phyloP scores from a whole-genome alignment of 2,113 vertebrate genomes.

The Coregonus clupeaformis region DNA sequence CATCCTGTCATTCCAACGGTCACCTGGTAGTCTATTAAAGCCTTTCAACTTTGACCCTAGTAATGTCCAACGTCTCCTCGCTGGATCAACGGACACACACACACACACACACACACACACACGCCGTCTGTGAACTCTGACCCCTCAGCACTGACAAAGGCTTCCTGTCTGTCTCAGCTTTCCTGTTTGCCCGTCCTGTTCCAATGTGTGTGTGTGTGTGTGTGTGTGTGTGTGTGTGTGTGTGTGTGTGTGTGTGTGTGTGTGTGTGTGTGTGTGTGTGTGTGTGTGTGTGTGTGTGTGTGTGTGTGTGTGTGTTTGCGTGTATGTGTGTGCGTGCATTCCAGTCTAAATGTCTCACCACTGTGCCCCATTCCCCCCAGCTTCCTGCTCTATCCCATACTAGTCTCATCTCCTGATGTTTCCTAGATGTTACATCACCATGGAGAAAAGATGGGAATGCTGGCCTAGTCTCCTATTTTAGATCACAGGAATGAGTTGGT shows the following conservation, averaged over 20 bases:
- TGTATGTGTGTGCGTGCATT: constrained; percentile 30
- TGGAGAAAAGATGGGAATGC: constrained; percentile 12
- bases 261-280: constrained; percentile 45
- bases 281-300: constrained; percentile 54
- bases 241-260: constrained; percentile 40
- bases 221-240: constrained; percentile 18
- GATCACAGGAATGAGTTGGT: not conserved
- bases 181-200: not conserved
- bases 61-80: not conserved
- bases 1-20: no score
- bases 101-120: constrained; percentile 17
- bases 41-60: constrained; percentile 15
- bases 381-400: constrained; percentile 16
- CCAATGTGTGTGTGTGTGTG: constrained; percentile 56
- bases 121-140: constrained; percentile 24
- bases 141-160: constrained; percentile 9
- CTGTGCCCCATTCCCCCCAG: not conserved
- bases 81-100: not conserved
- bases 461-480: not conserved
- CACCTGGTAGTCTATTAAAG: constrained; percentile 4
- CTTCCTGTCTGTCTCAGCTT: no score
- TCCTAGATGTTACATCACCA: constrained; percentile 22
- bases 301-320: constrained; percentile 15
- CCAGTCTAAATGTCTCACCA: constrained; percentile 26
- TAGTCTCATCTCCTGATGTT: constrained; percentile 18